Evolutionary conservation across 30 jellyfish, hydroid and myxozoan species (phyloP).

Genomic region (Aurelia aurita): DNA sequence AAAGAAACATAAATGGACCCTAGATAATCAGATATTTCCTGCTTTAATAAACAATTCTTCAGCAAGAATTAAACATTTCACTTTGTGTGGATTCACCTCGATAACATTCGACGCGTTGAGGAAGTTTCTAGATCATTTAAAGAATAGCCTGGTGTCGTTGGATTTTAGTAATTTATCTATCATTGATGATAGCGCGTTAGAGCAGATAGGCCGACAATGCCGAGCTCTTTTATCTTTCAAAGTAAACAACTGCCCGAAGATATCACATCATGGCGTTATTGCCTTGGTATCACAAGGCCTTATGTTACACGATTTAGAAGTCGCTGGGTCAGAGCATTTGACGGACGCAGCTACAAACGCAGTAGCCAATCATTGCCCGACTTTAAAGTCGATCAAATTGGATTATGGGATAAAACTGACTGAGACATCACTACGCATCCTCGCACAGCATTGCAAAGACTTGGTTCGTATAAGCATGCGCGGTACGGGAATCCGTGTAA

Average conservation of each 20-base stretch:
- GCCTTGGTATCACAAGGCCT: slow-evolving; percentile 60
- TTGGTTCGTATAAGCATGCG: slow-evolving; percentile 80
- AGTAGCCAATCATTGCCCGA: slow-evolving; percentile 82
- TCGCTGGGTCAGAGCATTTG: slow-evolving; percentile 82
- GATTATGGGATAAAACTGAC: slow-evolving; percentile 82
- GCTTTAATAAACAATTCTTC: slow-evolving; percentile 90
- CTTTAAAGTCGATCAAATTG: slow-evolving; percentile 72
- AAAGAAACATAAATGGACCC: slow-evolving; percentile 82
- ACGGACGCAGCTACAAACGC: slow-evolving; percentile 80
- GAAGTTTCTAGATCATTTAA: slow-evolving; percentile 80
- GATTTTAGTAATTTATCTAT: slow-evolving; percentile 82
- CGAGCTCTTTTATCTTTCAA: slow-evolving; percentile 61
- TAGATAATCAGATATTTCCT: slow-evolving; percentile 88
- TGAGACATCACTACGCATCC: slow-evolving; percentile 66
- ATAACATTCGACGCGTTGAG: slow-evolving; percentile 84
- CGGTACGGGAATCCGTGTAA: slow-evolving; percentile 72
- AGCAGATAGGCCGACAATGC: slow-evolving; percentile 85
- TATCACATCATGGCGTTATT: slow-evolving; percentile 80
- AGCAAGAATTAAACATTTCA: slow-evolving; percentile 86
- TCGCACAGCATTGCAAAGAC: slow-evolving; percentile 79
- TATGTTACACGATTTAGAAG: slow-evolving; percentile 74
- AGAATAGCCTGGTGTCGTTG: slow-evolving; percentile 71
- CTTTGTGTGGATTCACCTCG: slow-evolving; percentile 86
- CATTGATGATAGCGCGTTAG: slow-evolving; percentile 82
- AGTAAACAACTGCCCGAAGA: slow-evolving; percentile 76